Percentiles rank a stretch among this genome's conserved stretches.
These are phyloP conservation scores for Gymnodraco acuticeps DNA, from an alignment of 2,797 vertebrate species.

Conservation along the genomic window DNA sequence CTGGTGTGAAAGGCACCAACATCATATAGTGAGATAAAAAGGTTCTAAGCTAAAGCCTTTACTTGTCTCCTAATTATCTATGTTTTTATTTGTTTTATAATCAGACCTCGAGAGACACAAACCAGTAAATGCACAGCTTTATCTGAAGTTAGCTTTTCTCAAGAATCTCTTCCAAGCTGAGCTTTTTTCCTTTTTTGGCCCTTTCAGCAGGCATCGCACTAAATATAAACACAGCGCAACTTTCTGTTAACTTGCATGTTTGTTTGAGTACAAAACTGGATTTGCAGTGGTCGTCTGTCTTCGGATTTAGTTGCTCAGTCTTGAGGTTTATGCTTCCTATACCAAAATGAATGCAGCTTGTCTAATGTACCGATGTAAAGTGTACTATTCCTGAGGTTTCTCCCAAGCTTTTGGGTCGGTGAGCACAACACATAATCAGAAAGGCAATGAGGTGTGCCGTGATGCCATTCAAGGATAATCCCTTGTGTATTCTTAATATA, in stretches of 20 bases:
- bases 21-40: background rate
- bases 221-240: background rate
- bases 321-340: background rate
- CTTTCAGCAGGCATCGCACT: background rate
- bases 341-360: background rate
- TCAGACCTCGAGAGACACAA: background rate
- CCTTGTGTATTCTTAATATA: slow-evolving; percentile 63
- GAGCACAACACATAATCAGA: background rate
- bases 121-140: no score
- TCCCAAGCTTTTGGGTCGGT: background rate
- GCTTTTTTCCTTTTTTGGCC: background rate
- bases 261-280: background rate
- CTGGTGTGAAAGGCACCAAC: background rate
- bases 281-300: background rate
- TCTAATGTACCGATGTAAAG: background rate
- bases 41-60: background rate
- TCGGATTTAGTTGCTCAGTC: background rate
- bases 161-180: background rate
- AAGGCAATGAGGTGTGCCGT: slow-evolving; percentile 25
- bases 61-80: no score
- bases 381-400: background rate
- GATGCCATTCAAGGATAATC: slow-evolving; percentile 47
- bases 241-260: background rate
- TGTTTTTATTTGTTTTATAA: no score
- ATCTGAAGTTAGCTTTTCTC: background rate